Evolutionary conservation across 2,888 invertebrate species (phyloP).

Genomic region (Odontomyia ornata): DNA sequence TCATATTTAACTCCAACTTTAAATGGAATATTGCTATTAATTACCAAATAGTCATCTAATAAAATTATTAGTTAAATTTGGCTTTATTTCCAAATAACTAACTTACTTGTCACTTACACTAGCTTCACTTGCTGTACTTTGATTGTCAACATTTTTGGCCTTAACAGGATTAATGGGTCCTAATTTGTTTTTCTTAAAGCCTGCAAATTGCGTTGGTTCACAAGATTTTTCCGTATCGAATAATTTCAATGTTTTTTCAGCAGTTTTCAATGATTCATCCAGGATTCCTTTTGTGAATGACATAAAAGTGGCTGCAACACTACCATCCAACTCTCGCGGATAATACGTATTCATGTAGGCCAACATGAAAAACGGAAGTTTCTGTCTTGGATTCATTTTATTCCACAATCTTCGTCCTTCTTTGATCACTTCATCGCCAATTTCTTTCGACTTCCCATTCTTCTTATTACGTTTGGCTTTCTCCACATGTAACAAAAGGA

Average conservation of each 20-base stretch:
- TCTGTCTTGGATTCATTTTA: conserved; percentile 36
- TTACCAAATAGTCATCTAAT: too few species aligned
- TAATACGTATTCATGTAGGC: conserved; percentile 42
- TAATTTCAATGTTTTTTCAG: neutral
- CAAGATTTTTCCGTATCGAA: conserved; percentile 1
- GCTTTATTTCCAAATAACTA: too few species aligned
- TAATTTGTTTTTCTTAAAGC: neutral
- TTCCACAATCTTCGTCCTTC: conserved; percentile 42
- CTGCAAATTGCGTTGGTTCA: neutral
- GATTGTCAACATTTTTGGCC: neutral
- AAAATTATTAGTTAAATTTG: too few species aligned
- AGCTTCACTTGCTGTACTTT: neutral
- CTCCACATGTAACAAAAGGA: conserved; percentile 31
- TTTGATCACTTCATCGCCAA: conserved; percentile 11
- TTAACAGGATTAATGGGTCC: neutral
- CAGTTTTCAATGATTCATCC: neutral
- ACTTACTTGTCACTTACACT: too few species aligned
- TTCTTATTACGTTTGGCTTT: neutral
- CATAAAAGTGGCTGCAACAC: neutral
- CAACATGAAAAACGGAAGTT: conserved; percentile 44
- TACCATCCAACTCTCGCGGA: conserved; percentile 36
- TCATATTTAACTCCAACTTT: too few species aligned
- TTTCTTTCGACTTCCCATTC: neutral
- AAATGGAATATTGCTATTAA: too few species aligned
- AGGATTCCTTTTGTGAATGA: neutral